A percentile compares a stretch with the other conserved stretches of the same genome.
Evolutionary conservation across 2,113 vertebrate species (phyloP).

Genomic region (Potamarius usumacintae): DNA sequence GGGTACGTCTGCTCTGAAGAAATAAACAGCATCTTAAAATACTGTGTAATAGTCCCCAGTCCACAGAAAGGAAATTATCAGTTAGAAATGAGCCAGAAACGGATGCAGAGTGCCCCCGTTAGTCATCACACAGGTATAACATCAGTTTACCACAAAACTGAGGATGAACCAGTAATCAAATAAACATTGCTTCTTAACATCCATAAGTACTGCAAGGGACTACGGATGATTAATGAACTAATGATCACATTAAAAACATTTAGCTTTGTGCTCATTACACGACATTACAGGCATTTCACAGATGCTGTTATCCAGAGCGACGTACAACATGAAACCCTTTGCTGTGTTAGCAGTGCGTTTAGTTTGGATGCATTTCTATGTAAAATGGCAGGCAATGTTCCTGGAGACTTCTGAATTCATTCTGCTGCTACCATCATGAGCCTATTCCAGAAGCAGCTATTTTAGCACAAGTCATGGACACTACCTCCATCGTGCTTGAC

Average conservation of each 20-base stretch:
- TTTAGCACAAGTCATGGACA: background rate
- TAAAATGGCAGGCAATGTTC: background rate
- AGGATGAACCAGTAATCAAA: background rate
- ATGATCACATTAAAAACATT: background rate
- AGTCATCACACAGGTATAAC: background rate
- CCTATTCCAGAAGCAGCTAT: background rate
- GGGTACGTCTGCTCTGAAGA: background rate
- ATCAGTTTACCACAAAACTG: background rate
- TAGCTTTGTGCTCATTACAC: background rate
- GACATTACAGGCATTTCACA: too few species aligned
- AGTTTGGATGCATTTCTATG: background rate
- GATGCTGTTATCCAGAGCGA: too few species aligned
- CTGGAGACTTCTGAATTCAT: background rate
- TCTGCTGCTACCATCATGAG: background rate
- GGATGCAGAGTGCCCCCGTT: background rate
- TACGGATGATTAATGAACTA: background rate
- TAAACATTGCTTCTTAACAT: background rate
- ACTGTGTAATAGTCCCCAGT: background rate
- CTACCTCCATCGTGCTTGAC: background rate
- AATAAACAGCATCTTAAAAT: slow-evolving; percentile 8
- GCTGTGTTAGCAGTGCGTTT: background rate
- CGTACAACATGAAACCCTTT: background rate
- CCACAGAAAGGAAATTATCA: background rate
- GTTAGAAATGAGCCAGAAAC: slow-evolving; percentile 8
- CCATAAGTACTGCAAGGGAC: background rate